Evolutionary conservation across 2,888 invertebrate genomes (phyloP), one percentile per base, ranked within the genome.

Genomic region (Trachelus iudaicus): DNA sequence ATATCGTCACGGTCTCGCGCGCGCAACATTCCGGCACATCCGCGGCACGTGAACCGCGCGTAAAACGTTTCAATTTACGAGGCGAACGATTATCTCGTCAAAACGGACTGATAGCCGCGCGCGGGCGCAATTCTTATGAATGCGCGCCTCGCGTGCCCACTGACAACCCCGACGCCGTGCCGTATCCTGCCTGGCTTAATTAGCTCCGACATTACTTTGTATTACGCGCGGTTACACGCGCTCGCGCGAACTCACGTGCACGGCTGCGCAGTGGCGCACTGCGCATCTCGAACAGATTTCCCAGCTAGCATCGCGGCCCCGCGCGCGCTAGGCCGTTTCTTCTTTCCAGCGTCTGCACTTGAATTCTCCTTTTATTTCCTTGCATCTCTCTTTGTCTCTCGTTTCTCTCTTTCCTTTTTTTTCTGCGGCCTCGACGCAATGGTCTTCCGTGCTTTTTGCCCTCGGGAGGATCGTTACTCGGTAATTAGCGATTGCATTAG

Each of bases 401-500:
- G 4, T 11, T 71, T 71, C 33, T 71, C 11, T 30, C 15, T 30
- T 3, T 71, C 15, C 0, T 33, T 15, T 0, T 33, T 15, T 33
- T 11, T 6, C 4, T 13, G 31, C 71, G 1, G 73, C 73, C 56
- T 78, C 74, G 73, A 76, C 77, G 75, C 76, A 75, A 73, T 69
- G 76, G 73, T 79, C 74, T 74, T 75, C 73, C 69, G 78, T 35
- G 80, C 76, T 79, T 76, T 79, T 77, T 78, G 76, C 80, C 73
- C 75, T 69, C 75, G 73, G 79, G 82, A 81, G 78, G 78, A 87
- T 87, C 79, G 82, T 82, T 81, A 81, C 78, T 78, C 81, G 82
- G 83, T 86, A 86, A 86, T 86, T 87, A 85, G 79, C 81, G 82
- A 81, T 84, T 82, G 80, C 81, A 81, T 82, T 81, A 83, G 81